A percentile compares a stretch with the other conserved stretches of the same genome.
phyloP scores from a whole-genome alignment of 2,113 vertebrate species.

The Ochotona princeps region DNA sequence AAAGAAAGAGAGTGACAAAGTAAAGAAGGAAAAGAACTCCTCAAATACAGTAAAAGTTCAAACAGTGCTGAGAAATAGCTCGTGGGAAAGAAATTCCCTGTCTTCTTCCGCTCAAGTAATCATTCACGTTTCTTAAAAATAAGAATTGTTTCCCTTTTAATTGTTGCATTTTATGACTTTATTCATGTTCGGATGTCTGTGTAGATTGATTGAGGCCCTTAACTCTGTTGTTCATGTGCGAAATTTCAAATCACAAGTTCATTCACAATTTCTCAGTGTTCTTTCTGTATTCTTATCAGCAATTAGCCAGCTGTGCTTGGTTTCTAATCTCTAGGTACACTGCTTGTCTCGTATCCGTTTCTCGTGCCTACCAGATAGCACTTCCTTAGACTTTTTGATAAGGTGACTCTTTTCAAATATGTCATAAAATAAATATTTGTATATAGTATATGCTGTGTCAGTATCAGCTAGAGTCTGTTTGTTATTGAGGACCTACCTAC shows the following conservation, averaged over 20 bases:
- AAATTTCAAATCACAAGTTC: constrained; percentile 11
- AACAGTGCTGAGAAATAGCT: neutral
- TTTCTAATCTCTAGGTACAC: constrained; percentile 42
- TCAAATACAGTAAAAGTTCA: neutral
- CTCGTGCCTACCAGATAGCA: neutral
- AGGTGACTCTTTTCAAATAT: constrained; percentile 3
- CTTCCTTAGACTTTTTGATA: constrained; percentile 18
- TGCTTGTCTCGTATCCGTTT: constrained; percentile 26
- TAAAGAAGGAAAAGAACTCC: neutral
- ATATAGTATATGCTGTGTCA: no score
- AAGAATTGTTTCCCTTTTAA: neutral
- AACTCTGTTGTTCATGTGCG: constrained; percentile 17
- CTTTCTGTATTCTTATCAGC: constrained; percentile 36
- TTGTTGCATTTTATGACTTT: constrained; percentile 26
- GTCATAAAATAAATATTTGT: no score
- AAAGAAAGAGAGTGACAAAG: neutral
- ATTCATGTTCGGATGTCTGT: neutral
- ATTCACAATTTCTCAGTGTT: neutral
- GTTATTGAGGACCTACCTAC: neutral
- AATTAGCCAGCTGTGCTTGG: constrained; percentile 47
- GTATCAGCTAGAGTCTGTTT: neutral
- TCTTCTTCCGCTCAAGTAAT: neutral
- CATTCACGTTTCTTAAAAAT: constrained; percentile 1
- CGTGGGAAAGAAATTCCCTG: neutral
- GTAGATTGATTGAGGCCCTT: constrained; percentile 1